A percentile compares a stretch with the other conserved stretches of the same genome.
phyloP scores from a whole-genome alignment of 2,113 vertebrate genomes.

The Prietella phreatophila region DNA sequence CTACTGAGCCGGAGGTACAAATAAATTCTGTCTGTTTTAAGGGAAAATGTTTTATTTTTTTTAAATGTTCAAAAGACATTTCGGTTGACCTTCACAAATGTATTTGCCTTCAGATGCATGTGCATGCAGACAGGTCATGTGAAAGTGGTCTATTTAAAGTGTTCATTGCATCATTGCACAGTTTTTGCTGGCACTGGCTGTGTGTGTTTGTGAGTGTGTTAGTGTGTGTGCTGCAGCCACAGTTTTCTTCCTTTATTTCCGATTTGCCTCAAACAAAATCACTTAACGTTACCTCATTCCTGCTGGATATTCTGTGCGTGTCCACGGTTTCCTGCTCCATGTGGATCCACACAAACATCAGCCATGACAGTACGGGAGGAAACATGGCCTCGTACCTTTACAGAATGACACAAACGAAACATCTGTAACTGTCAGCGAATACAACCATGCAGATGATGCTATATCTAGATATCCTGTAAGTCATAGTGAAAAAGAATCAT shows the following conservation, averaged over 20 bases:
- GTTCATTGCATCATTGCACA: background rate
- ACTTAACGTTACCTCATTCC: constrained; percentile 77
- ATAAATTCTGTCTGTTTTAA: background rate
- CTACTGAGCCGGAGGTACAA: background rate
- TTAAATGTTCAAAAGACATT: background rate
- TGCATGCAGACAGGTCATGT: background rate
- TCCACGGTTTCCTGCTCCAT: constrained; percentile 86
- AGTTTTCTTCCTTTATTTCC: background rate
- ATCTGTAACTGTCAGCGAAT: background rate
- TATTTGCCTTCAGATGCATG: background rate
- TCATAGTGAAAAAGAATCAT: background rate
- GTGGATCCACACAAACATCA: constrained; percentile 92
- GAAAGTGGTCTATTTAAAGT: background rate
- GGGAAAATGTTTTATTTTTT: no score
- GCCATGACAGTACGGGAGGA: constrained; percentile 80
- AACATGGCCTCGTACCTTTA: constrained; percentile 92
- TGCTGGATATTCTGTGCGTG: constrained; percentile 69
- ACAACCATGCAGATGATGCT: background rate
- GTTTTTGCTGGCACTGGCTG: background rate
- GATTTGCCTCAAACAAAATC: background rate
- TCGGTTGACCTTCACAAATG: background rate
- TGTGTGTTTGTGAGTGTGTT: background rate
- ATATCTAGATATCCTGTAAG: background rate
- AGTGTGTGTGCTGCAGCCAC: background rate
- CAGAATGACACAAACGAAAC: constrained; percentile 37